A percentile compares a stretch with the other conserved stretches of the same genome.
Evolutionary conservation across 2,113 vertebrate species (phyloP).

Genomic region (Hemichromis elongatus): DNA sequence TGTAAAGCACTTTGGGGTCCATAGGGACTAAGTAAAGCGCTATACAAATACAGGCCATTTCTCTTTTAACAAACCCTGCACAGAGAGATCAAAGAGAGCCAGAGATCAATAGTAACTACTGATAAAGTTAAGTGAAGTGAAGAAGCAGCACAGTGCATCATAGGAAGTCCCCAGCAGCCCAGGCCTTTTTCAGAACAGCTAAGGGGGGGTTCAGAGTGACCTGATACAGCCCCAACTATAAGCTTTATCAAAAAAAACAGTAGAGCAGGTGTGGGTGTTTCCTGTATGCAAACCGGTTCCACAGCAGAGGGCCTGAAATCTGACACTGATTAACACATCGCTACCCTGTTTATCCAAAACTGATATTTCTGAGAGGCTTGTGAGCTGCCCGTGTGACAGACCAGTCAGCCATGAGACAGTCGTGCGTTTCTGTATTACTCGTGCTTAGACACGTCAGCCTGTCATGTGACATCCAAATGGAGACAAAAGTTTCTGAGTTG

Average conservation of each 20-base stretch:
- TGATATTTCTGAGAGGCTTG: neutral
- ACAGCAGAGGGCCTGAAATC: neutral
- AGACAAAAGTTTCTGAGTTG: neutral
- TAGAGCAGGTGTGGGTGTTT: neutral
- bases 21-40: no score
- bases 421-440: neutral
- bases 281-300: neutral
- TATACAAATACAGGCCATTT: no score
- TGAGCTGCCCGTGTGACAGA: fast-evolving
- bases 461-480: neutral
- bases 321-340: neutral
- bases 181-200: neutral
- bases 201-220: neutral
- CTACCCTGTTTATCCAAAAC: neutral
- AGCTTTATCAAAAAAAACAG: neutral
- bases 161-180: neutral
- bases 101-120: neutral
- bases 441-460: neutral
- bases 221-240: neutral
- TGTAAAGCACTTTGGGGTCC: no score
- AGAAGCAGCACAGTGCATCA: neutral
- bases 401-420: neutral
- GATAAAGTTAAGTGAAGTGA: neutral
- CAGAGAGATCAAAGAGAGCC: neutral
- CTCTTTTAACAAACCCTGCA: neutral